These are phyloP conservation scores for Pipra filicauda DNA, from an alignment of 2,113 vertebrate species.

Conservation along the genomic window DNA sequence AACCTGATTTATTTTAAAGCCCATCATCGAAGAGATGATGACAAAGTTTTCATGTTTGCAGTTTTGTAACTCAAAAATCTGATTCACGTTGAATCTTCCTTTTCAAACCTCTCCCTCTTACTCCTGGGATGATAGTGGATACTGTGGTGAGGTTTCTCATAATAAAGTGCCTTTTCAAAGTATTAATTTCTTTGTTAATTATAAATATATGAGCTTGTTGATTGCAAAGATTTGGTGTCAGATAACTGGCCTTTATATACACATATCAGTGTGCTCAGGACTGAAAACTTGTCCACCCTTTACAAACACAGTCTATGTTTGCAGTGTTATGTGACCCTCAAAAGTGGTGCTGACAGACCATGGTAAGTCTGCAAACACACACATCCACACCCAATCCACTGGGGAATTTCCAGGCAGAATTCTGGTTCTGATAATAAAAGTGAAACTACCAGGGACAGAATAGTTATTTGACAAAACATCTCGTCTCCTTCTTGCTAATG, in stretches of 20 bases:
- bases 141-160: not conserved
- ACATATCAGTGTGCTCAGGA: fast-evolving
- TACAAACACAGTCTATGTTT: not conserved
- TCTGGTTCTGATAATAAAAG: not conserved
- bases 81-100: not conserved
- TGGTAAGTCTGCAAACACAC: not conserved
- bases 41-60: not conserved
- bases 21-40: not conserved
- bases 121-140: not conserved
- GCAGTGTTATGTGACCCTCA: not conserved
- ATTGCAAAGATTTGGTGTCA: not conserved
- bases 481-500: not conserved
- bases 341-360: not conserved
- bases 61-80: not conserved
- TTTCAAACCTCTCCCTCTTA: not conserved
- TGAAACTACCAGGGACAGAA: not conserved
- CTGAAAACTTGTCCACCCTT: not conserved
- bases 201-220: not conserved
- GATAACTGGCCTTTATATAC: not conserved
- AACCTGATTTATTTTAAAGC: not conserved
- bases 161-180: not conserved
- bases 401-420: not conserved
- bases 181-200: not conserved
- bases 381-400: too few relatives aligned
- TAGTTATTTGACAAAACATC: not conserved